A percentile compares a stretch with the other conserved stretches of the same genome.
These are phyloP conservation scores for Eudyptes chrysolophus DNA, from an alignment of 2,113 vertebrate species.

Conservation along the genomic window DNA sequence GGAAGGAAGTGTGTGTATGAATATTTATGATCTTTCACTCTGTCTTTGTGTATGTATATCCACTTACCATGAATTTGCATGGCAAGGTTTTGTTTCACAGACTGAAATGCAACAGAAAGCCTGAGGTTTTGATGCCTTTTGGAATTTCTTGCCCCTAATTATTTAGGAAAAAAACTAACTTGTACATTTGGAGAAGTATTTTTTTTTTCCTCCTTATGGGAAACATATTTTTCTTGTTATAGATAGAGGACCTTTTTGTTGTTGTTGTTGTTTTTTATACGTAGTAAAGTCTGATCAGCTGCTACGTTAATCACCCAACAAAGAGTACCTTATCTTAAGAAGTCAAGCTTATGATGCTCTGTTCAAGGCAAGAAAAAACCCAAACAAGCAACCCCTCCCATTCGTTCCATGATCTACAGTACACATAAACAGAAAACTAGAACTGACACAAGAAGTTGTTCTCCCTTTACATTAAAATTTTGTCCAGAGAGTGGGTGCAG, in stretches of 20 bases:
- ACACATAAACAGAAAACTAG: background rate
- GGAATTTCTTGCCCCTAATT: background rate
- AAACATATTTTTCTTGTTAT: background rate
- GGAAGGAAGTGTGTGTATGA: background rate
- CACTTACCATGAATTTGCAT: background rate
- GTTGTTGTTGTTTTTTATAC: conserved; percentile 5
- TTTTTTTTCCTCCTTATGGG: background rate
- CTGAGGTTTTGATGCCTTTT: background rate
- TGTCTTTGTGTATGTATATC: background rate
- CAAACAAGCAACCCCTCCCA: background rate
- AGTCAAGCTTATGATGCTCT: background rate
- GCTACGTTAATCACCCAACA: background rate
- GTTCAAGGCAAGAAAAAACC: background rate
- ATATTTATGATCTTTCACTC: background rate
- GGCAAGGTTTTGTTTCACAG: background rate
- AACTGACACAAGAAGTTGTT: conserved; percentile 1
- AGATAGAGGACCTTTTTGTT: background rate
- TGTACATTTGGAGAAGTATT: background rate
- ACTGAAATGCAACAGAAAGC: background rate
- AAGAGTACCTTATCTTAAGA: background rate
- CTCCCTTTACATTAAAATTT: background rate
- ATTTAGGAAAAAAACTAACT: background rate
- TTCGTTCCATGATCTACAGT: background rate
- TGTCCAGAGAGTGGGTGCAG: background rate
- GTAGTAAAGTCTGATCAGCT: background rate